Evolutionary conservation across 2,797 vertebrate genomes (phyloP), one percentile per base, ranked within the genome.

Genomic region (Urocyon cinereoargenteus): DNA sequence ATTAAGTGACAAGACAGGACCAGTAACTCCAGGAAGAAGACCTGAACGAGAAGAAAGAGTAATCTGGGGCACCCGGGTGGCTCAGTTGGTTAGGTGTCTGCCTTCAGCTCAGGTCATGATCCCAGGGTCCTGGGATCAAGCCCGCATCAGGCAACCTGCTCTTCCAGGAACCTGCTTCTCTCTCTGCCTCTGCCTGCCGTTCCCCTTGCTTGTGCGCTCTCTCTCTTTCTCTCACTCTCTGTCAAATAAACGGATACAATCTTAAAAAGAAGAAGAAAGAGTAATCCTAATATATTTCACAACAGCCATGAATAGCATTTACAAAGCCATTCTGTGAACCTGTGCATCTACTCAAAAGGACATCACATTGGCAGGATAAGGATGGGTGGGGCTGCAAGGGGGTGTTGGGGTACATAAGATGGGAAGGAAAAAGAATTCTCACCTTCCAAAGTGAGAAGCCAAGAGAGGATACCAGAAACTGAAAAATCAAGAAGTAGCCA

Each of bases 361-460:
- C 8, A 64, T n/a, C n/a, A 70, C 22, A 1, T 9, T 5, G 24
- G 53, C 3, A 36, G 12, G 53, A 10, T 15, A 14, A 28, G 22
- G 3, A 14, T 2, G 0, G 4, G 21, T 19, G 3, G 3, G 26
- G n/a, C 15, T 28, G 28, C 5, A 59, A 55, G 31, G 26, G 34
- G 1, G 0, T 61, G 3, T 10, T 3, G 28, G 3, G 14, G 31
- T n/a, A 19, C 6, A 3, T 8, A 68, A 36, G 3, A 5, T 18
- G n/a, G 6, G 2, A 57, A 19, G 16, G 57, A n/a, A 57, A 59
- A 55, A 49, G 62, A 45, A 66, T 31, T 59, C 45, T 89, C 34
- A 28, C 51, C 18, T 82, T 79, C 9, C 57, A 68, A 91, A 83
- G 51, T 12, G 19, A 4, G n/a, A 92, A 61, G 18, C 4, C 75